A percentile compares a stretch with the other conserved stretches of the same genome.
phyloP scores from a whole-genome alignment of 2,888 invertebrate species.

The Drosophila setosimentum region DNA sequence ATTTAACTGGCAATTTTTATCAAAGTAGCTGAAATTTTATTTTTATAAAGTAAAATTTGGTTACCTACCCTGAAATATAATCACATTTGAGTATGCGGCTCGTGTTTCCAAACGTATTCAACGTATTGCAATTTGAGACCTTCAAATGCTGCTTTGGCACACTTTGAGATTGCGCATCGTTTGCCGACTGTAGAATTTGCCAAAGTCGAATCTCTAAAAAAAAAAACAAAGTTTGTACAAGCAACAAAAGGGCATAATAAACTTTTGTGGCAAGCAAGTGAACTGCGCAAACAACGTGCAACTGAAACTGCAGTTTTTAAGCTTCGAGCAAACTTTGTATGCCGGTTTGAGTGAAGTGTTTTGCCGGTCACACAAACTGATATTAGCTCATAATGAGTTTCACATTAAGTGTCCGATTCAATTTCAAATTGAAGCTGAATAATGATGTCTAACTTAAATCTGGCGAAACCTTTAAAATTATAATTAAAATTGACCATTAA shows the following conservation, averaged over 20 bases:
- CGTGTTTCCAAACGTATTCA: conserved; percentile 7
- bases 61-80: conserved; percentile 44
- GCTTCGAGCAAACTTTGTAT: conserved; percentile 1
- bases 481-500: not conserved
- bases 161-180: conserved; percentile 41
- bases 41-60: conserved; percentile 12
- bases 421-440: not conserved
- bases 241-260: conserved; percentile 20
- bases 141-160: conserved; percentile 29
- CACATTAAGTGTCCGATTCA: not conserved
- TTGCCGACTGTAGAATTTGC: conserved; percentile 21
- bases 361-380: conserved; percentile 19
- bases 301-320: conserved; percentile 13
- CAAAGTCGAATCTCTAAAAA: conserved; percentile 20
- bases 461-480: not conserved
- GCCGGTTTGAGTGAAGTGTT: conserved; percentile 21
- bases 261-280: conserved; percentile 19
- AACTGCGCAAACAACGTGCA: conserved; percentile 17
- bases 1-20: conserved; percentile 28
- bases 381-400: conserved; percentile 18
- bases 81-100: conserved; percentile 31
- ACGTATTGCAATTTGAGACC: conserved; percentile 28
- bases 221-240: not conserved
- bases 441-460: not conserved
- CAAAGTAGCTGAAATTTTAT: conserved; percentile 40